Percentiles rank a stretch among this genome's conserved stretches.
phyloP scores from a whole-genome alignment of 2,113 vertebrate genomes.

The Spheniscus mendiculus region DNA sequence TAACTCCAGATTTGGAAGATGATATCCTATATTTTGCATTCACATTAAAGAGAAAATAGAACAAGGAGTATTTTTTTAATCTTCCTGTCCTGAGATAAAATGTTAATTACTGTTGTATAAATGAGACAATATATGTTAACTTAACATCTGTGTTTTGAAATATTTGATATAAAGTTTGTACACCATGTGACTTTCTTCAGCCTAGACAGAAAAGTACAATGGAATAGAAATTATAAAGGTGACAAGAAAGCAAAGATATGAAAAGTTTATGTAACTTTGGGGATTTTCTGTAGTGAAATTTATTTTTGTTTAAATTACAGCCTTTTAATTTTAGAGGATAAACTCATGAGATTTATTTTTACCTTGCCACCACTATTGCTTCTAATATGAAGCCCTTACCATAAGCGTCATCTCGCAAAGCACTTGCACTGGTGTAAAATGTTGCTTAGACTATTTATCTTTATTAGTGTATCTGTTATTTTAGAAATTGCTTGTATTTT shows the following conservation, averaged over 20 bases:
- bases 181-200: neutral
- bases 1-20: neutral
- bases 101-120: neutral
- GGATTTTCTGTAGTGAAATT: neutral
- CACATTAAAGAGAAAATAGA: neutral
- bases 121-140: neutral
- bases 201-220: neutral
- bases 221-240: neutral
- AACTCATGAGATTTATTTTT: neutral
- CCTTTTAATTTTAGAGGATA: neutral
- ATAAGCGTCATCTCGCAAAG: neutral
- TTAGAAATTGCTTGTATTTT: neutral
- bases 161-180: neutral
- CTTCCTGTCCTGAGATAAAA: neutral
- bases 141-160: neutral
- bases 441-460: neutral
- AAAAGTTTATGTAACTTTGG: neutral
- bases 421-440: neutral
- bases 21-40: neutral
- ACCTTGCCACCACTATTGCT: neutral
- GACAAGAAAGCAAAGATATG: neutral
- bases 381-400: neutral
- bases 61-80: neutral
- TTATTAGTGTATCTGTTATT: neutral
- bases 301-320: neutral